Percentiles rank a stretch among this genome's conserved stretches.
phyloP scores from a whole-genome alignment of 2,113 vertebrate genomes.

The Spermophilus dauricus region DNA sequence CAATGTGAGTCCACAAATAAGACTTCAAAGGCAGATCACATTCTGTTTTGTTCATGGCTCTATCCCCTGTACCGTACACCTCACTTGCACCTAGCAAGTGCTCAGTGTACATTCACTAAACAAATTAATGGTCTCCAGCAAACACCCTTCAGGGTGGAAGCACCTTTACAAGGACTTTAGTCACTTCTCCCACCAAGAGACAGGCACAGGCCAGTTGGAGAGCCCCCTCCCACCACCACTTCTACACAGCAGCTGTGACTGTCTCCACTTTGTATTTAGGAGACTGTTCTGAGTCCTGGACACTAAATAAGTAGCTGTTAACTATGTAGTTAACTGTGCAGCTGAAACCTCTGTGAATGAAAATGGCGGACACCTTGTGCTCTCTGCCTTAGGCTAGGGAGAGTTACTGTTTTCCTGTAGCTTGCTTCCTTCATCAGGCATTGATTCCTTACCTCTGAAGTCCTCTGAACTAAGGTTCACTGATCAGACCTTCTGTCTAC shows the following conservation, averaged over 20 bases:
- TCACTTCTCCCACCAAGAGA: neutral
- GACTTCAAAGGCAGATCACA: constrained; percentile 35
- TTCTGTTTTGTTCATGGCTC: neutral
- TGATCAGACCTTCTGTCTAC: neutral
- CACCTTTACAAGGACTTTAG: constrained; percentile 15
- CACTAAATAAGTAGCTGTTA: neutral
- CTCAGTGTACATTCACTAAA: neutral
- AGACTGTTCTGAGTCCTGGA: neutral
- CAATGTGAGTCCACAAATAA: neutral
- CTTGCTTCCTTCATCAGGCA: neutral
- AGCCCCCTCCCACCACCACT: neutral
- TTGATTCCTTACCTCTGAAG: neutral
- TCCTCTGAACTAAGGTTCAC: neutral
- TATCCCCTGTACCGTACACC: neutral
- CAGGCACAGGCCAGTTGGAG: neutral
- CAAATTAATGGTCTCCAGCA: constrained; percentile 7
- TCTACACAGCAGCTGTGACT: neutral
- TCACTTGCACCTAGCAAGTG: neutral
- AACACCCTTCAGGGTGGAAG: neutral
- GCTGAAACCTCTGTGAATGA: neutral
- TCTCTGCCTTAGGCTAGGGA: neutral
- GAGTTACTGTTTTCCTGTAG: neutral
- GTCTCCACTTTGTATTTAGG: neutral
- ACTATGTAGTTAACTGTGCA: neutral
- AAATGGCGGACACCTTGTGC: neutral